phyloP scores from a whole-genome alignment of 2,888 invertebrate species.

The Mayetiola destructor region DNA sequence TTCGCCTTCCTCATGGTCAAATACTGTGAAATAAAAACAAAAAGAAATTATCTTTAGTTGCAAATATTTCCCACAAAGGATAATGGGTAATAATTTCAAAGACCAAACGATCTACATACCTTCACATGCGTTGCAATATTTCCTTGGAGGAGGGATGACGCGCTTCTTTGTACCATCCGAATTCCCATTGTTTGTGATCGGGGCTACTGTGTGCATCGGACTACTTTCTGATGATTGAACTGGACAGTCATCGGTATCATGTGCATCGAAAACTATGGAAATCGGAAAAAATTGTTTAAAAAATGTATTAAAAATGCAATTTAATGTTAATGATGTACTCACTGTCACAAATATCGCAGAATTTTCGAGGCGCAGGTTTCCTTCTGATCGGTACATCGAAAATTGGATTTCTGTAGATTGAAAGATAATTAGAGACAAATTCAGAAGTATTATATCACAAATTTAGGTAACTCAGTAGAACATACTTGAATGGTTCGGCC shows the following conservation, averaged over 20 bases:
- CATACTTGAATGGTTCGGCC: slow-evolving; percentile 47
- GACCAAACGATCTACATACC: slow-evolving; percentile 44
- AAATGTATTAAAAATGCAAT: too few relatives aligned
- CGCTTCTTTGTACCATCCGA: slow-evolving; percentile 27
- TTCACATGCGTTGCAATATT: slow-evolving; percentile 90
- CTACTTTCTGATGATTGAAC: slow-evolving; percentile 55
- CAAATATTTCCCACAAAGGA: slow-evolving; percentile 14
- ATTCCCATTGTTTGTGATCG: slow-evolving; percentile 26
- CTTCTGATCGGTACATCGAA: slow-evolving; percentile 36
- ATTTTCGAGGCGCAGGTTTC: slow-evolving; percentile 58
- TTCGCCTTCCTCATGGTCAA: slow-evolving; percentile 74
- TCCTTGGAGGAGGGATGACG: slow-evolving; percentile 41
- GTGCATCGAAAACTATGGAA: slow-evolving; percentile 87
- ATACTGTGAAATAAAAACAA: slow-evolving; percentile 50
- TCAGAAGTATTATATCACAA: not conserved
- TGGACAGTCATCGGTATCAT: slow-evolving; percentile 96
- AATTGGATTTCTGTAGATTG: slow-evolving; percentile 36
- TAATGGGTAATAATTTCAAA: not conserved
- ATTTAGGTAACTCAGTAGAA: slow-evolving; percentile 21
- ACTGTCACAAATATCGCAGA: slow-evolving; percentile 98
- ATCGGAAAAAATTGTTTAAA: too few relatives aligned
- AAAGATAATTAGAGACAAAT: not conserved
- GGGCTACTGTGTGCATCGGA: slow-evolving; percentile 26
- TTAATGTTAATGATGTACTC: too few relatives aligned
- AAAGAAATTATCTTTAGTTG: slow-evolving; percentile 14